phyloP scores from a whole-genome alignment of 2,888 invertebrate species.

The Gibbula magus region DNA sequence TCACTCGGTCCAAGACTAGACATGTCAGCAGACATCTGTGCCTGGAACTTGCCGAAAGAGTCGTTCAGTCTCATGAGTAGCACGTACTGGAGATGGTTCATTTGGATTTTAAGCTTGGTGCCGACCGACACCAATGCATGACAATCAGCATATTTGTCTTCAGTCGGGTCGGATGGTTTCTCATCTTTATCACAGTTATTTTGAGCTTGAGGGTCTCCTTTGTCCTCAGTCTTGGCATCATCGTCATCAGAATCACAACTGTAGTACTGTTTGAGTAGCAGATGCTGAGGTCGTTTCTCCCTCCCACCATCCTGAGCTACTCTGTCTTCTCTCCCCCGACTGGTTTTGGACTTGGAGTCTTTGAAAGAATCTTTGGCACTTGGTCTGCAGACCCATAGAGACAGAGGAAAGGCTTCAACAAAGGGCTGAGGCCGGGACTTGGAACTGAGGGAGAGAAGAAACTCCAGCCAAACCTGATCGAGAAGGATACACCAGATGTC shows the following conservation, averaged over 20 bases:
- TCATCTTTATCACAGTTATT: slow-evolving; percentile 45
- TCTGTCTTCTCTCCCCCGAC: background rate
- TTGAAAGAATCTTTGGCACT: background rate
- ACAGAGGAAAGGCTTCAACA: slow-evolving; percentile 85
- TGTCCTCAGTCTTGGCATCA: slow-evolving; percentile 22
- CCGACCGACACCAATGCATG: slow-evolving; percentile 88
- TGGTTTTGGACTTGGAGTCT: background rate
- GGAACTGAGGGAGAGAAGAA: slow-evolving; percentile 86
- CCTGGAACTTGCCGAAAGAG: slow-evolving; percentile 77
- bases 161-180: slow-evolving; percentile 18
- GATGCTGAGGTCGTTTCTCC: slow-evolving; percentile 43
- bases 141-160: slow-evolving; percentile 77
- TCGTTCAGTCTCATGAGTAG: slow-evolving; percentile 91
- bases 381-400: slow-evolving; percentile 81
- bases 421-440: slow-evolving; percentile 74
- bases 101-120: slow-evolving; percentile 89
- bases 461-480: slow-evolving; percentile 96
- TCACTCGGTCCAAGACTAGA: slow-evolving; percentile 78
- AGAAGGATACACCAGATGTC: slow-evolving; percentile 90
- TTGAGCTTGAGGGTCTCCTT: slow-evolving; percentile 10
- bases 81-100: slow-evolving; percentile 94
- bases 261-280: slow-evolving; percentile 50
- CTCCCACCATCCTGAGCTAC: background rate
- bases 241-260: slow-evolving; percentile 40
- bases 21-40: slow-evolving; percentile 65